These are phyloP conservation scores for Ceyx cyanopectus DNA, from an alignment of 2,113 vertebrate species.

Conservation along the genomic window DNA sequence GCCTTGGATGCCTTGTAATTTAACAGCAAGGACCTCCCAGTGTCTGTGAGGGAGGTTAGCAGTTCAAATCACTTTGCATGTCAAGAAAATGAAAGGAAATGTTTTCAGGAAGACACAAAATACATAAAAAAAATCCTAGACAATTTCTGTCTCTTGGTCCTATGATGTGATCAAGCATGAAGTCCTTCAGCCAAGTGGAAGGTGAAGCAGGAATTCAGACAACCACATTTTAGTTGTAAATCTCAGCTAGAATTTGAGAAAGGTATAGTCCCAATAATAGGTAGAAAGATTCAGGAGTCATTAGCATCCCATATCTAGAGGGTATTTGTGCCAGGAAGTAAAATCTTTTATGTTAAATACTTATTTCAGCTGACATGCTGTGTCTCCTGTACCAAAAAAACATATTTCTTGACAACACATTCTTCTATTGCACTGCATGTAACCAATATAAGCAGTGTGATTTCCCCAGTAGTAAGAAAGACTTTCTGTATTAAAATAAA, in stretches of 20 bases:
- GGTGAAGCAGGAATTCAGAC: constrained; percentile 6
- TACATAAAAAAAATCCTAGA: neutral
- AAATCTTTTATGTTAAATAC: neutral
- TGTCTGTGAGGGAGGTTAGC: neutral
- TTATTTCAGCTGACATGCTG: neutral
- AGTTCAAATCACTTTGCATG: neutral
- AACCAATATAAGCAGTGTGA: neutral
- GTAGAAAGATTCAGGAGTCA: neutral
- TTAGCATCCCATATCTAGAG: neutral
- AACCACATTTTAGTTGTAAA: neutral
- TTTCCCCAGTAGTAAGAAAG: neutral
- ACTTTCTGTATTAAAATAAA: neutral
- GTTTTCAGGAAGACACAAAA: neutral
- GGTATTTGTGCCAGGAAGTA: neutral
- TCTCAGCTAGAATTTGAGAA: constrained; percentile 5
- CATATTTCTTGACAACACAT: neutral
- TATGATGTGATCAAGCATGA: neutral
- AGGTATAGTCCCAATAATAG: rapidly evolving
- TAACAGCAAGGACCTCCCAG: neutral
- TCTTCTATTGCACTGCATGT: neutral
- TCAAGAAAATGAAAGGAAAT: neutral
- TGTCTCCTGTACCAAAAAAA: neutral
- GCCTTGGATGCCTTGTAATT: neutral
- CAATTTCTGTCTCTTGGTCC: neutral
- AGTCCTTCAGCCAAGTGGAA: neutral